phyloP scores from a whole-genome alignment of 1,140 invertebrate species.

The Subanguina moxae region DNA sequence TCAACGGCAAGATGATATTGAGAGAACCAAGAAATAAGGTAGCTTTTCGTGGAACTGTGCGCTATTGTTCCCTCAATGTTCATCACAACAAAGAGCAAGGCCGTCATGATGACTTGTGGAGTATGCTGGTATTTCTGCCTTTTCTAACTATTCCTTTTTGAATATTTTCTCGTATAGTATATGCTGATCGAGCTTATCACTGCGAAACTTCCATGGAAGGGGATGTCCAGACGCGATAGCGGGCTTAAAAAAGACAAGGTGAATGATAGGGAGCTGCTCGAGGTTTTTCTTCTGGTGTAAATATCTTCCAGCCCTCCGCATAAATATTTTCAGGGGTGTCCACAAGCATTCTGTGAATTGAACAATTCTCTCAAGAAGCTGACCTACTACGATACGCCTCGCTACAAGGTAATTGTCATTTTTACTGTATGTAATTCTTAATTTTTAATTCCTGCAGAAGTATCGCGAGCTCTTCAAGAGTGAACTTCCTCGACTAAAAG shows the following conservation, averaged over 20 bases:
- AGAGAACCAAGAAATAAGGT: constrained; percentile 46
- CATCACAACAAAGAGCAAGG: constrained; percentile 37
- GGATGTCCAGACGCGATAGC: constrained; percentile 34
- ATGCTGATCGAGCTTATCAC: constrained; percentile 73
- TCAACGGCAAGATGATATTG: constrained; percentile 31
- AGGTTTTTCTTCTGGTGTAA: too few relatives aligned
- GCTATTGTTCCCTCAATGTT: constrained; percentile 71
- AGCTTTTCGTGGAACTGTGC: constrained; percentile 77
- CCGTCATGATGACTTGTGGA: constrained; percentile 36
- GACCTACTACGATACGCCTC: constrained; percentile 43
- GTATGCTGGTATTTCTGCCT: constrained; percentile 1
- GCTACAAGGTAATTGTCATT: constrained; percentile 17
- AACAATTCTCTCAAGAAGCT: constrained; percentile 32
- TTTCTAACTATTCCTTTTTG: background rate
- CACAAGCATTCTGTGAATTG: constrained; percentile 34
- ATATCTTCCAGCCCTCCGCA: too few relatives aligned
- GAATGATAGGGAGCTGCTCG: constrained; percentile 25
- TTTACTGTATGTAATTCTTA: too few relatives aligned
- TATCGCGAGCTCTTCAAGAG: constrained; percentile 31
- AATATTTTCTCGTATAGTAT: constrained; percentile 8
- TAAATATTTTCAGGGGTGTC: constrained; percentile 36
- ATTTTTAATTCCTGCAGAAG: background rate
- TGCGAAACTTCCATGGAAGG: constrained; percentile 87
- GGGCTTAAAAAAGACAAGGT: constrained; percentile 37
- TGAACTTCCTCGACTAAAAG: constrained; percentile 31